These are phyloP conservation scores for Yponomeuta evonymella DNA, from an alignment of 2,888 invertebrate genomes.

Conservation along the genomic window DNA sequence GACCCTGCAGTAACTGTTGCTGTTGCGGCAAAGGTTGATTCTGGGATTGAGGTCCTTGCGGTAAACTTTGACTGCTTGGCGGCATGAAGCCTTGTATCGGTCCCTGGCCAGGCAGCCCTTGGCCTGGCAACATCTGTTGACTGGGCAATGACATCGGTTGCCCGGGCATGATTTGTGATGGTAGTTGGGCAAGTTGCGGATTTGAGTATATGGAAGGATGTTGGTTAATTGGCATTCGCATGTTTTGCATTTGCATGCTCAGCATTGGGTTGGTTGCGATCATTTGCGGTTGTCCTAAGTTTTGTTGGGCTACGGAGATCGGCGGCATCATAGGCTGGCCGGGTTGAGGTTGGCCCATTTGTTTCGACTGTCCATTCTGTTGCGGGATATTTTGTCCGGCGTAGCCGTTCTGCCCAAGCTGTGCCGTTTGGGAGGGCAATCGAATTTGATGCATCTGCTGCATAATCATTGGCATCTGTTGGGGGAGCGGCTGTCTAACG, in stretches of 20 bases:
- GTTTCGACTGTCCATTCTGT: slow-evolving; percentile 40
- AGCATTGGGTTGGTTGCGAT: slow-evolving; percentile 53
- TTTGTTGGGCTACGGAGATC: slow-evolving; percentile 48
- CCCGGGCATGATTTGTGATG: slow-evolving; percentile 39
- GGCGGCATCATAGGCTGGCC: slow-evolving; percentile 47
- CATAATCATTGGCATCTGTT: slow-evolving; percentile 39
- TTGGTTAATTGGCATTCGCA: slow-evolving; percentile 59
- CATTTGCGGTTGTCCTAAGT: slow-evolving; percentile 41
- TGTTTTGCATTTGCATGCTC: slow-evolving; percentile 62
- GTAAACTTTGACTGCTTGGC: slow-evolving; percentile 34
- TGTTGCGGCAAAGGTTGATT: slow-evolving; percentile 26
- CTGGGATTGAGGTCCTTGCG: slow-evolving; percentile 38
- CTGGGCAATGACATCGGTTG: slow-evolving; percentile 28
- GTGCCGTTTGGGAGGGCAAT: slow-evolving; percentile 52
- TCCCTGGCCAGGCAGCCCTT: not conserved
- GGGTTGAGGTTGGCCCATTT: slow-evolving; percentile 42
- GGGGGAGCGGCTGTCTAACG: slow-evolving; percentile 42
- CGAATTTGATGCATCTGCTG: slow-evolving; percentile 68
- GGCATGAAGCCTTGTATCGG: slow-evolving; percentile 30
- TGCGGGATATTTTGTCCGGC: slow-evolving; percentile 38
- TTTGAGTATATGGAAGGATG: slow-evolving; percentile 1
- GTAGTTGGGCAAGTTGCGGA: slow-evolving; percentile 35
- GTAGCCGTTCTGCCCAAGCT: slow-evolving; percentile 43
- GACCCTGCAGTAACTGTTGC: slow-evolving; percentile 32
- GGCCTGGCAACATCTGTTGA: slow-evolving; percentile 21